Base-by-base conservation (phyloP, 2,888 invertebrate species). In the Drosophila neoperkinsi region DNA sequence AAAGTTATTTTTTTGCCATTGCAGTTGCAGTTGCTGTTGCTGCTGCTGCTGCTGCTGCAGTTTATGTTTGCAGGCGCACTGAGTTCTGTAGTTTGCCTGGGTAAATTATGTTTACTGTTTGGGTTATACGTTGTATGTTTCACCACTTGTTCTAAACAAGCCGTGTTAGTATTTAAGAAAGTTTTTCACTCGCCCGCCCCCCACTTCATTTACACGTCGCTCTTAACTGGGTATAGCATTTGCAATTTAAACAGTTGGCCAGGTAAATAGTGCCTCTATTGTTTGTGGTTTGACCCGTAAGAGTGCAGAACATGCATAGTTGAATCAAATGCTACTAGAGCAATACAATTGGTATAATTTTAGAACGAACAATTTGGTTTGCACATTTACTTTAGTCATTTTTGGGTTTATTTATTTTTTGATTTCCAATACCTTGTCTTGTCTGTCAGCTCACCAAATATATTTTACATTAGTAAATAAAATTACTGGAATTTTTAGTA, bases 41-140 rank as follows among this genome's bases (percentile, higher is more conserved):
- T 70, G 65, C 71, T 81, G 66, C 74, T 79, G 72, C 75, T 81
- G 66, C 74, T 79, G 72, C 75, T 84, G 73, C 62, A 68, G 67
- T 69, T 46, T 46, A 46, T 46, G 46, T 46, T 46, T 25, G 25
- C 46, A 62, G 76, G 51, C 57, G 70, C 62, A 65, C 46, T 33
- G 51, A 58, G 67, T 62, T 70, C 50, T 62, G 43, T 57, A 73
- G 73, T 80, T 82, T 82, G 72, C 74, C 69, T 49, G 83, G 31
- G 43, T 74, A 74, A 83, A 71, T 83, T 81, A 81, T 81, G 84
- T 77, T 84, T 81, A 71, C 81, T 71, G 71, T 71, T 81, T 70
- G 73, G 69, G 59, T 67, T 76, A 80, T 72, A 59, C 69, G 66
- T 78, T 69, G 50, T 57, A 74, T 67, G 63, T 60, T 58, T 55